These are phyloP conservation scores for Caenorhabditis drosophilae DNA, from an alignment of 2,888 invertebrate species.

Conservation along the genomic window DNA sequence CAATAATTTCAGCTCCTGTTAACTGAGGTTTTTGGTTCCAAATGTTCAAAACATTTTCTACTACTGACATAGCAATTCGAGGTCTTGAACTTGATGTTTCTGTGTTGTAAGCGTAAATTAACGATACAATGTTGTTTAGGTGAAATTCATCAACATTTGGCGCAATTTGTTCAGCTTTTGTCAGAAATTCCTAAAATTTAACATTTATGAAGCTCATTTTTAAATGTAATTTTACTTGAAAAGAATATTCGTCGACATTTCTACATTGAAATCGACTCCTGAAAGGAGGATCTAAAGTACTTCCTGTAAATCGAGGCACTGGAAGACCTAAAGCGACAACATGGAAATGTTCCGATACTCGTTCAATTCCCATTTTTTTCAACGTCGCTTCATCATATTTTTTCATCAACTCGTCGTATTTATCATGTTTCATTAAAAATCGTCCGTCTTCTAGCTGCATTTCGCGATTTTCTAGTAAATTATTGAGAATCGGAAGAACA, in stretches of 20 bases:
- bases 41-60: constrained; percentile 40
- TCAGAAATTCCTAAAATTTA: constrained; percentile 53
- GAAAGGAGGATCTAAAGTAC: constrained; percentile 89
- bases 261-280: constrained; percentile 91
- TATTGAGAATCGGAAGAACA: constrained; percentile 92
- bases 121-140: constrained; percentile 78
- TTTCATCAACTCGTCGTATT: constrained; percentile 80
- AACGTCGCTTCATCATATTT: constrained; percentile 82
- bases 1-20: constrained; percentile 78
- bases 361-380: constrained; percentile 84
- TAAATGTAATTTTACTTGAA: constrained; percentile 68
- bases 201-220: not conserved
- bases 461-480: constrained; percentile 90
- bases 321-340: constrained; percentile 91
- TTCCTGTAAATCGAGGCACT: constrained; percentile 85
- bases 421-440: constrained; percentile 84
- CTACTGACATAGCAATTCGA: constrained; percentile 23
- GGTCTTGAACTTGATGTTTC: constrained; percentile 24
- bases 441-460: constrained; percentile 97
- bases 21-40: constrained; percentile 77
- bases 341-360: constrained; percentile 89
- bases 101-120: constrained; percentile 79
- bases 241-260: constrained; percentile 76
- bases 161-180: constrained; percentile 69
- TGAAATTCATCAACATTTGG: constrained; percentile 74